A percentile compares a stretch with the other conserved stretches of the same genome.
phyloP scores from a whole-genome alignment of 2,797 vertebrate species.

The Sparidentex hasta region DNA sequence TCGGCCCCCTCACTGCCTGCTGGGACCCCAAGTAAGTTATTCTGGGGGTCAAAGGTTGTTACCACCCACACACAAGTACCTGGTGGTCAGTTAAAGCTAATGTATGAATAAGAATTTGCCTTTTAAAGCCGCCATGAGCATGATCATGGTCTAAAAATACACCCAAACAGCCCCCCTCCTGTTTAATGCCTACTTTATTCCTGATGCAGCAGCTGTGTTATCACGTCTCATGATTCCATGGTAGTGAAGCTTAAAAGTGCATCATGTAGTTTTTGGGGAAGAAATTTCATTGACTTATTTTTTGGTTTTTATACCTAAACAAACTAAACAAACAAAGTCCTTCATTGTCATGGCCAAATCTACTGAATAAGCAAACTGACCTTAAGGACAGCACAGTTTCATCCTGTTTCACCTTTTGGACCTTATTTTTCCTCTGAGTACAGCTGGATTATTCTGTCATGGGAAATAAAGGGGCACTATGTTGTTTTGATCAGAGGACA shows the following conservation, averaged over 20 bases:
- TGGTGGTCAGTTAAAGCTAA: slow-evolving; percentile 4
- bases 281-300: not conserved
- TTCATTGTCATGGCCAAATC: too few relatives aligned
- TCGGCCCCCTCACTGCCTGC: slow-evolving; percentile 78
- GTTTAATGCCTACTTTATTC: not conserved
- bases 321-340: too few relatives aligned
- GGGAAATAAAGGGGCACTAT: too few relatives aligned
- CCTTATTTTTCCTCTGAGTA: too few relatives aligned
- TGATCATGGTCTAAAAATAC: not conserved
- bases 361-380: too few relatives aligned
- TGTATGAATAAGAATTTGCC: not conserved
- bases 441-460: too few relatives aligned
- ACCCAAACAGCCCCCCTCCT: not conserved
- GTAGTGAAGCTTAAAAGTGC: not conserved
- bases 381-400: too few relatives aligned
- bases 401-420: too few relatives aligned
- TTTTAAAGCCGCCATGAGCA: not conserved
- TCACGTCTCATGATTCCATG: not conserved
- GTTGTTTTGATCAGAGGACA: too few relatives aligned
- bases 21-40: slow-evolving; percentile 83
- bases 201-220: not conserved
- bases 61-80: slow-evolving; percentile 15
- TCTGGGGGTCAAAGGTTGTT: slow-evolving; percentile 35
- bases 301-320: too few relatives aligned
- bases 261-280: too few relatives aligned